These are phyloP conservation scores for Cantharis rustica DNA, from an alignment of 2,888 invertebrate species.

Conservation along the genomic window DNA sequence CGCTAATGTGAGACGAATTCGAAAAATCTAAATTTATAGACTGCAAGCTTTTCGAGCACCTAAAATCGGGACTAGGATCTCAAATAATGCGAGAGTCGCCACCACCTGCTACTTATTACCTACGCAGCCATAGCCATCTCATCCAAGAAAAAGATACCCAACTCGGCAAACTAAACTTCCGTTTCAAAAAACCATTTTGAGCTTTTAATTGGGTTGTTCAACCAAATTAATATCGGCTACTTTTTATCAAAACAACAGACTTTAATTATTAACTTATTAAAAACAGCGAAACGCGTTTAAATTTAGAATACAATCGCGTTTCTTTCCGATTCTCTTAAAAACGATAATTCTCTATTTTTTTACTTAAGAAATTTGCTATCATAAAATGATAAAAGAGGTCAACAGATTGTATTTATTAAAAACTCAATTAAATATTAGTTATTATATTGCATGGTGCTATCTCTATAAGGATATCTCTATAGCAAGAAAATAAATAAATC, in stretches of 20 bases:
- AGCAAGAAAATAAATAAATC: neutral
- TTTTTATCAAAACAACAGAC: neutral
- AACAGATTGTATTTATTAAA: neutral
- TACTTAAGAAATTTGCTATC: neutral
- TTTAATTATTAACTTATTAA: neutral
- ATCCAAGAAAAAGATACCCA: neutral
- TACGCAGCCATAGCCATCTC: neutral
- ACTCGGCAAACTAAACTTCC: neutral
- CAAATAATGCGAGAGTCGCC: slow-evolving; percentile 45
- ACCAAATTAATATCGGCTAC: neutral
- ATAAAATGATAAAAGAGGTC: neutral
- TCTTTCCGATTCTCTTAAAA: neutral
- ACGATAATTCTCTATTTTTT: neutral
- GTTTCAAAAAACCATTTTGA: neutral
- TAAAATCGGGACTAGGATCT: neutral
- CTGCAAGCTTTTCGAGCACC: neutral
- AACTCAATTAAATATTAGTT: neutral
- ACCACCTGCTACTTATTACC: slow-evolving; percentile 43
- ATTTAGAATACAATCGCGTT: neutral
- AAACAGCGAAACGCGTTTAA: neutral
- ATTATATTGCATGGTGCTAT: neutral
- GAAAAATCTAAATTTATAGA: neutral
- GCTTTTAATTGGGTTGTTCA: neutral
- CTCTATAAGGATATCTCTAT: neutral
- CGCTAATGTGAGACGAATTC: neutral